Evolutionary conservation across 1,140 invertebrate genomes (phyloP).

Genomic region (Oreohelix idahoensis): DNA sequence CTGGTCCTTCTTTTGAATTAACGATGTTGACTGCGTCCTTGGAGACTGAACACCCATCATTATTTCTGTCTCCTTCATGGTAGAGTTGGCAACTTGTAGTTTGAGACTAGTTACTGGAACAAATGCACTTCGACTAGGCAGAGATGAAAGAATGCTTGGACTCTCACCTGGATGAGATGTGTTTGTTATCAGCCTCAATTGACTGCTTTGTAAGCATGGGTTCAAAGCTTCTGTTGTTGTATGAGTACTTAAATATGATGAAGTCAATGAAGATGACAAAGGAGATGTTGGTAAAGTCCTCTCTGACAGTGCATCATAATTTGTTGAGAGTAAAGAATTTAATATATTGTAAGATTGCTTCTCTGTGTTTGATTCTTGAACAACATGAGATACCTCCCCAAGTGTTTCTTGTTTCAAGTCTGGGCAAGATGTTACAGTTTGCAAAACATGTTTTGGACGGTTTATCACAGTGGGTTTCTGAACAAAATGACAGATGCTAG

Average conservation of each 20-base stretch:
- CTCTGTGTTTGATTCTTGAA: background rate
- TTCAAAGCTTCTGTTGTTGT: background rate
- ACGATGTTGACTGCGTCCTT: background rate
- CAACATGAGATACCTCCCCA: background rate
- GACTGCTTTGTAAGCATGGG: background rate
- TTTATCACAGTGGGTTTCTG: conserved; percentile 32
- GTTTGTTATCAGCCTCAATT: background rate
- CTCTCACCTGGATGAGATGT: background rate
- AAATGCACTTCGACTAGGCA: conserved; percentile 54
- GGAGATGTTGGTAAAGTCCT: background rate
- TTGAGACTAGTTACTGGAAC: conserved; percentile 51
- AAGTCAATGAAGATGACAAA: background rate
- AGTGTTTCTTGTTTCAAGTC: background rate
- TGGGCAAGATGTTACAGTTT: conserved; percentile 7
- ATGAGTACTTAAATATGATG: background rate
- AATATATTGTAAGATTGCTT: conserved; percentile 18
- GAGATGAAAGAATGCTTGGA: conserved; percentile 13
- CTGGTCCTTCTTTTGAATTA: background rate
- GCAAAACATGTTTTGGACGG: background rate
- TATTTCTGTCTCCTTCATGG: background rate
- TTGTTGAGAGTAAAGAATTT: conserved; percentile 16
- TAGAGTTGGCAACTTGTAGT: background rate
- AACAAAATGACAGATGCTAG: conserved; percentile 11
- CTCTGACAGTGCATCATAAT: background rate
- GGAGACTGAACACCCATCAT: background rate